phyloP scores from a whole-genome alignment of 1,140 invertebrate genomes.

The Tribolium madens region DNA sequence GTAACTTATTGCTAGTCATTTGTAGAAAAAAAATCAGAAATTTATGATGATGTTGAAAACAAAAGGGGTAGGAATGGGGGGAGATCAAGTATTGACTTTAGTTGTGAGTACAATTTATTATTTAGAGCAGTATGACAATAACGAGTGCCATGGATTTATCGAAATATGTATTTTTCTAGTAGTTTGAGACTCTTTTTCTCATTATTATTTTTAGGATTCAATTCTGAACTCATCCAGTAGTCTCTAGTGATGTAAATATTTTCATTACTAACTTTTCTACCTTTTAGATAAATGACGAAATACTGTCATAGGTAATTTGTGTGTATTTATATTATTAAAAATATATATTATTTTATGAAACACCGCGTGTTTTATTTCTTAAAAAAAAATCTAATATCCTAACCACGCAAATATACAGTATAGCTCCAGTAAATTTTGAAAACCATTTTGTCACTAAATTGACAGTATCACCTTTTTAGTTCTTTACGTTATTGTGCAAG shows the following conservation, averaged over 20 bases:
- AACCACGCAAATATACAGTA: too few relatives aligned
- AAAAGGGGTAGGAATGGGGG: not conserved
- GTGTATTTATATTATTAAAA: constrained; percentile 42
- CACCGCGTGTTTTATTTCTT: not conserved
- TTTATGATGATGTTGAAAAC: not conserved
- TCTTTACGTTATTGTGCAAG: too few relatives aligned
- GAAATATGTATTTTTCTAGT: constrained; percentile 37
- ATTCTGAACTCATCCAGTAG: constrained; percentile 22
- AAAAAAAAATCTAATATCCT: too few relatives aligned
- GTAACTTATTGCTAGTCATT: constrained; percentile 41
- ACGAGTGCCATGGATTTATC: constrained; percentile 39
- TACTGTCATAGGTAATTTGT: constrained; percentile 9
- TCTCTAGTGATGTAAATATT: constrained; percentile 42
- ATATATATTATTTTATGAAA: constrained; percentile 16
- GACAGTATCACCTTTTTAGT: too few relatives aligned
- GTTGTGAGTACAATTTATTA: constrained; percentile 30
- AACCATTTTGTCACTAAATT: too few relatives aligned
- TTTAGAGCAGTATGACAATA: constrained; percentile 33
- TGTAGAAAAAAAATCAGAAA: constrained; percentile 29
- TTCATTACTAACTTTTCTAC: constrained; percentile 29
- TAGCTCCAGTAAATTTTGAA: too few relatives aligned
- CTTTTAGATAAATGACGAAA: constrained; percentile 3
- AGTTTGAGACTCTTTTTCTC: not conserved
- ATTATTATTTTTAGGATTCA: not conserved
- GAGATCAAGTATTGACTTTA: constrained; percentile 16